A percentile compares a stretch with the other conserved stretches of the same genome.
Conservation (phyloP, 2,797 vertebrate species). For the Oreochromis mossambicus region DNA sequence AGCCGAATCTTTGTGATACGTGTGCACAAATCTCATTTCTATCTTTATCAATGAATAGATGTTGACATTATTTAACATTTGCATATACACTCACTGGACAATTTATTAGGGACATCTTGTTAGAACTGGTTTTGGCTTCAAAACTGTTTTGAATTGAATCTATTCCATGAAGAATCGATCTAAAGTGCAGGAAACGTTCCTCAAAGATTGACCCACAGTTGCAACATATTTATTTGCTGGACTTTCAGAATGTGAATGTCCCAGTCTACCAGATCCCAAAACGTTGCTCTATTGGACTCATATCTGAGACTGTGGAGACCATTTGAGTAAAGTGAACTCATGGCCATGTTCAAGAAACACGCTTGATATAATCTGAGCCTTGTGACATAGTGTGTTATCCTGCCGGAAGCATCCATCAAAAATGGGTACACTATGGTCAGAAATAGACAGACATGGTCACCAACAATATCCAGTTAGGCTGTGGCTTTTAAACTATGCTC, state of each 20-base stretch:
- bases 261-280: neutral
- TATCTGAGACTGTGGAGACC: neutral
- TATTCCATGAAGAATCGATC: neutral
- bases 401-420: neutral
- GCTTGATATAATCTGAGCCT: neutral
- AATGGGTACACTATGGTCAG: neutral
- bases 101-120: neutral
- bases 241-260: neutral
- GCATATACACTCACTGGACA: neutral
- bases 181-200: neutral
- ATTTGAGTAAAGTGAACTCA: neutral
- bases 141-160: neutral
- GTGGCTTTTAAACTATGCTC: neutral
- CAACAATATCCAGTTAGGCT: neutral
- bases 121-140: neutral
- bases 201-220: neutral
- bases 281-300: neutral
- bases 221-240: neutral
- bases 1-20: neutral
- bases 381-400: neutral
- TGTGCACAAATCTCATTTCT: neutral
- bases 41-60: neutral
- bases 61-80: neutral
- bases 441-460: neutral
- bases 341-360: neutral